Base-by-base conservation (phyloP, 2,888 invertebrate species). In the Oscheius sp. region DNA sequence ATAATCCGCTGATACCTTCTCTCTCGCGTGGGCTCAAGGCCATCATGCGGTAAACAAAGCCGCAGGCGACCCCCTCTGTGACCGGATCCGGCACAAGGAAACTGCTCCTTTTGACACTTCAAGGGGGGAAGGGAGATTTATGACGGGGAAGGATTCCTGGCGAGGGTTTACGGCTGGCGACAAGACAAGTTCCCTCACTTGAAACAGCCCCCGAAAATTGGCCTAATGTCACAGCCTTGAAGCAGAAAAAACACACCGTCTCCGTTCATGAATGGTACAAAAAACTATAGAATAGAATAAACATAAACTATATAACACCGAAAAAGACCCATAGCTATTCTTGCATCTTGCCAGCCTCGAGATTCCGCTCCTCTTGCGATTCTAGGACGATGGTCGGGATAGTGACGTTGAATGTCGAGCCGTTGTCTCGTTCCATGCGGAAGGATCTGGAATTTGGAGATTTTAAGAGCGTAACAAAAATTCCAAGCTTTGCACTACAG, bases 371-470 rank as follows among this genome's bases (percentile, higher is more conserved):
- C 11, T 79, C 79, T 7, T 76, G 77, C 42, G 82, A 79, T 91
- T 98, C 97, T 78, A 98, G 91, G 0, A 96, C 95, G 90, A 98
- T 97, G 0, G 98, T 96, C 55, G 98, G 98, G 89, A 99, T 97
- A 88, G 96, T 93, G 89, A 96, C 96, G 90, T 98, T 97, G 90
- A 98, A 98, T 0, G 94, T 94, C 89, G 95, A 94, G 1, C 97
- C 97, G 90, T 98, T 96, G 90, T 96, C 95, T 76, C 96, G 92
- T 91, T 98, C 97, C 94, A 99, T 94, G 86, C 96, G 92, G 89
- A 97, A 98, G 2, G 96, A 96, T 72, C 94, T 94, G 87, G 59
- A 55, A 42, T 29, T 10, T n/a, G 9, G 29, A 11, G 48, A 10
- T 35, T 48, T 21, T 35, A 50, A n/a, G 66, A 29, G 37, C 57